These are phyloP conservation scores for Trissoscelio sp. DNA, from an alignment of 2,888 invertebrate genomes.

Conservation along the genomic window DNA sequence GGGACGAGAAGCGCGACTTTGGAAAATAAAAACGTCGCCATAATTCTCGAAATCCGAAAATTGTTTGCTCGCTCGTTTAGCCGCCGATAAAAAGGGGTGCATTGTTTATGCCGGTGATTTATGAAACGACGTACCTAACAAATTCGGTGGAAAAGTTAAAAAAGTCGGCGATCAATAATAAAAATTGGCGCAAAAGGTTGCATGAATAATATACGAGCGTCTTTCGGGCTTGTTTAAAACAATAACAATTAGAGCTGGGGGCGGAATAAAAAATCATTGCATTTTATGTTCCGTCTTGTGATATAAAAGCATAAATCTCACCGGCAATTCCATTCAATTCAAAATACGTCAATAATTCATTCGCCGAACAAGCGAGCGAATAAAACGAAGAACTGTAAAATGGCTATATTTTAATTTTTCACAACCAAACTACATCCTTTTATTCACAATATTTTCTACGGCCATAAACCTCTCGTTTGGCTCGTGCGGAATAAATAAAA, in stretches of 20 bases:
- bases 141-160: neutral
- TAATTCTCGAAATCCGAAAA: slow-evolving; percentile 17
- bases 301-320: slow-evolving; percentile 45
- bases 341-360: slow-evolving; percentile 53
- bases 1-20: slow-evolving; percentile 8
- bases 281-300: slow-evolving; percentile 36
- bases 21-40: slow-evolving; percentile 19
- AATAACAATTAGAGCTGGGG: slow-evolving; percentile 29
- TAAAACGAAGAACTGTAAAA: slow-evolving; percentile 51
- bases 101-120: slow-evolving; percentile 28
- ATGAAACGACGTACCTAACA: slow-evolving; percentile 1
- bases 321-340: slow-evolving; percentile 47
- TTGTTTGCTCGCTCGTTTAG: neutral
- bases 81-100: neutral
- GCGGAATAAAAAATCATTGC: slow-evolving; percentile 37
- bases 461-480: slow-evolving; percentile 59
- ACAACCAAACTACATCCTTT: slow-evolving; percentile 52
- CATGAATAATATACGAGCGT: slow-evolving; percentile 26
- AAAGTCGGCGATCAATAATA: slow-evolving; percentile 1
- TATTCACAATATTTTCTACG: slow-evolving; percentile 55
- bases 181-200: slow-evolving; percentile 10
- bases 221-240: slow-evolving; percentile 29
- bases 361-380: slow-evolving; percentile 38
- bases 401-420: slow-evolving; percentile 61
- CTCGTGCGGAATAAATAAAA: slow-evolving; percentile 59